Evolutionary conservation across 2,113 vertebrate genomes (phyloP).

Genomic region (Gyps fulvus): DNA sequence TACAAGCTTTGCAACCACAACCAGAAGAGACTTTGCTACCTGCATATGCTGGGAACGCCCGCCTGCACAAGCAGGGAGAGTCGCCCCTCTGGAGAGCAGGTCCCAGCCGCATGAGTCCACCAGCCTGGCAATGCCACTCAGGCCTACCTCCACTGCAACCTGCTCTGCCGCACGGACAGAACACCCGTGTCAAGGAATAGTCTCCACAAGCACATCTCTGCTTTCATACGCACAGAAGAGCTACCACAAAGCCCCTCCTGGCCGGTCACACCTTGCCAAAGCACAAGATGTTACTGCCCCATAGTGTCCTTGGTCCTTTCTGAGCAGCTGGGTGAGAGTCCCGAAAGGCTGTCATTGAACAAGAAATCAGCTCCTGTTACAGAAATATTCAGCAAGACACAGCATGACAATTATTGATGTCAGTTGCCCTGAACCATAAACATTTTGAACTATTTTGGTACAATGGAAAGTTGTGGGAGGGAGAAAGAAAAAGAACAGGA

Average conservation of each 20-base stretch:
- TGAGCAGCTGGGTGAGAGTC: neutral
- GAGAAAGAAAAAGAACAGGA: constrained; percentile 37
- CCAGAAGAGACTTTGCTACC: neutral
- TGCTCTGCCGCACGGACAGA: neutral
- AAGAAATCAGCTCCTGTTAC: neutral
- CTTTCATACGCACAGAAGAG: neutral
- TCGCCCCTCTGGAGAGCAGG: rapidly evolving
- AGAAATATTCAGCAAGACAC: neutral
- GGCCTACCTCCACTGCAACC: neutral
- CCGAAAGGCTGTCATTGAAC: neutral
- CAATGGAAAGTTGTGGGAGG: constrained; percentile 46
- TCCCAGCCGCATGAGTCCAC: neutral
- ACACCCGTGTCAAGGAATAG: rapidly evolving
- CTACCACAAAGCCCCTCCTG: neutral
- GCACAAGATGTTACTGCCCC: neutral
- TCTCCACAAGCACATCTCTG: neutral
- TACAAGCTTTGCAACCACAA: neutral
- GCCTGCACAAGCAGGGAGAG: neutral
- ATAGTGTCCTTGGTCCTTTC: neutral
- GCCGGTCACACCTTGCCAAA: neutral
- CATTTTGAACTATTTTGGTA: constrained; percentile 57
- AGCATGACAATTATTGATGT: neutral
- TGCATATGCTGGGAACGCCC: neutral
- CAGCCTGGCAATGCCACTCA: neutral
- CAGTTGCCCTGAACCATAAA: constrained; percentile 37